Evolutionary conservation across 2,888 invertebrate genomes (phyloP).

Genomic region (Cryptocephalus primarius): DNA sequence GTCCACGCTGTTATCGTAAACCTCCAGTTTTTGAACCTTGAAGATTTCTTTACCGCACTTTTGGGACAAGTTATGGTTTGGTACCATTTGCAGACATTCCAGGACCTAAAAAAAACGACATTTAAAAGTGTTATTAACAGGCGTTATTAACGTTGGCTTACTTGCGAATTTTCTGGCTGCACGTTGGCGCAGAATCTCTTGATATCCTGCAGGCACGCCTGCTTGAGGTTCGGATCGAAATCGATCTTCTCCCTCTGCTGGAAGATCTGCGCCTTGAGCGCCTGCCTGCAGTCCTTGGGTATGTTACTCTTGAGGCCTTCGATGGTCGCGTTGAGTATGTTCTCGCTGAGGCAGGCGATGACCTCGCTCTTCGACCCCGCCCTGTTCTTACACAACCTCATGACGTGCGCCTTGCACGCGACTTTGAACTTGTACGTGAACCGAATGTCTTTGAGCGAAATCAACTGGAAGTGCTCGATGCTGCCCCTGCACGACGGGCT

Average conservation of each 20-base stretch:
- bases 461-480: conserved; percentile 94
- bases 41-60: conserved; percentile 74
- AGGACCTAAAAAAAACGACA: conserved; percentile 52
- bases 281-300: conserved; percentile 80
- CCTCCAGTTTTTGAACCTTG: conserved; percentile 74
- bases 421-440: conserved; percentile 93
- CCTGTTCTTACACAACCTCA: conserved; percentile 49
- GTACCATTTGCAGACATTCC: conserved; percentile 62
- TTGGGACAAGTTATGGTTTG: conserved; percentile 51
- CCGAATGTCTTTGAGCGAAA: conserved; percentile 84
- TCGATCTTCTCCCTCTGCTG: conserved; percentile 85
- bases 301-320: conserved; percentile 65
- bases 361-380: conserved; percentile 71
- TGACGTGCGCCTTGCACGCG: conserved; percentile 76
- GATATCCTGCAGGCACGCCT: conserved; percentile 73
- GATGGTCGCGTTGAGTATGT: conserved; percentile 81
- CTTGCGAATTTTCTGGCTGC: conserved; percentile 48
- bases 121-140: no score
- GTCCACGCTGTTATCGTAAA: conserved; percentile 78
- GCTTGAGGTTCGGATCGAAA: conserved; percentile 73
- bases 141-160: no score
- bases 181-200: conserved; percentile 57
- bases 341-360: conserved; percentile 79
- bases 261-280: conserved; percentile 81
- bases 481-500: conserved; percentile 81